Evolutionary conservation across 2,888 invertebrate genomes (phyloP).

Genomic region (Conomelus anceps): DNA sequence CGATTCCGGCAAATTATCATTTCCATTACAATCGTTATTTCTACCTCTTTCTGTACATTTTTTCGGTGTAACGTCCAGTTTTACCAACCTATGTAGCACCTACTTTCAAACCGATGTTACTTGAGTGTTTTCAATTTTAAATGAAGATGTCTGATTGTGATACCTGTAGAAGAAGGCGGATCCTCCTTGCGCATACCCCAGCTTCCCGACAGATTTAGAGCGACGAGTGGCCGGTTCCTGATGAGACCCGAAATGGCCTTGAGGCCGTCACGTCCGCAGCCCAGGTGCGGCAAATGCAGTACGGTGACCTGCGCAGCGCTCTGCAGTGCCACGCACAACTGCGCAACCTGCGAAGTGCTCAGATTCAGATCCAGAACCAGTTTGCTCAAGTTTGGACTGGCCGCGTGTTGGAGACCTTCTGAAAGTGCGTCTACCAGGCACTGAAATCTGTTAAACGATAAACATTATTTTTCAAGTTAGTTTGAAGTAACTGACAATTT

Average conservation of each 20-base stretch:
- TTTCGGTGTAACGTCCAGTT: no score
- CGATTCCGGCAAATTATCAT: no score
- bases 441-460: slow-evolving; percentile 42
- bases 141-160: not conserved
- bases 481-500: no score
- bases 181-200: slow-evolving; percentile 47
- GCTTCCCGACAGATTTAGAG: slow-evolving; percentile 47
- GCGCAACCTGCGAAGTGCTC: slow-evolving; percentile 48
- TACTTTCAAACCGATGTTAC: not conserved
- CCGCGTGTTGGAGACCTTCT: slow-evolving; percentile 27
- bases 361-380: slow-evolving; percentile 50
- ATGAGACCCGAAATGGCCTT: slow-evolving; percentile 47
- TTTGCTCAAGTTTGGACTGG: slow-evolving; percentile 43
- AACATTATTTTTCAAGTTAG: no score
- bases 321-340: slow-evolving; percentile 47
- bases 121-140: not conserved
- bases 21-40: slow-evolving; percentile 47
- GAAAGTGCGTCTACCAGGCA: slow-evolving; percentile 50
- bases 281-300: slow-evolving; percentile 49
- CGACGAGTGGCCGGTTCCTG: slow-evolving; percentile 45
- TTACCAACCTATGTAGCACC: not conserved
- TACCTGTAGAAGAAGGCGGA: slow-evolving; percentile 43
- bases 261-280: slow-evolving; percentile 49
- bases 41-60: no score
- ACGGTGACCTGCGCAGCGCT: slow-evolving; percentile 47